phyloP scores from a whole-genome alignment of 1,140 invertebrate species.

The Panagrolaimus sp. region DNA sequence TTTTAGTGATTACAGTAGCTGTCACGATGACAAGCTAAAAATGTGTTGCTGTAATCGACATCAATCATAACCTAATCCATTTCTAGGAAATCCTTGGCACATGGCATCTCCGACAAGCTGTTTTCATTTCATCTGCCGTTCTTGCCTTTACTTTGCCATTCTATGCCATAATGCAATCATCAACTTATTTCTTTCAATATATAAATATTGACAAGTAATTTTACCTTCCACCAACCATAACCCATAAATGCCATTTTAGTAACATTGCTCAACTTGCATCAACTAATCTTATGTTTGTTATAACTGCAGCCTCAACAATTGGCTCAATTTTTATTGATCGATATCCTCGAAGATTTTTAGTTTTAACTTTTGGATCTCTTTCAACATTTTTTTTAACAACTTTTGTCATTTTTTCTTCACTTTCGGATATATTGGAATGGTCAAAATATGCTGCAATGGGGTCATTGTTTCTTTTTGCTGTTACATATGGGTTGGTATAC shows the following conservation, averaged over 20 bases:
- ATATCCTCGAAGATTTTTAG: conserved; percentile 38
- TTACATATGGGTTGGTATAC: conserved; percentile 37
- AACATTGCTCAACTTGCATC: conserved; percentile 41
- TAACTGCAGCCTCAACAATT: conserved; percentile 41
- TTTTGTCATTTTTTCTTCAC: conserved; percentile 31
- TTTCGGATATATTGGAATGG: conserved; percentile 27
- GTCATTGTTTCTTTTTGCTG: conserved; percentile 37
- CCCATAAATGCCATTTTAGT: conserved; percentile 25
- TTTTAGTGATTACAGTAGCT: background rate
- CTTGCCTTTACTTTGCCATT: conserved; percentile 44
- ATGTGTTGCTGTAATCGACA: background rate
- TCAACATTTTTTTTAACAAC: conserved; percentile 31
- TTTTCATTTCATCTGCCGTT: conserved; percentile 38
- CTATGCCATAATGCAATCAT: conserved; percentile 48
- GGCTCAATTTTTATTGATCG: conserved; percentile 47
- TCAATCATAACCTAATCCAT: background rate
- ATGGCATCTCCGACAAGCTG: conserved; percentile 46
- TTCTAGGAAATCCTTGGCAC: conserved; percentile 36
- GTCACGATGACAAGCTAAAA: background rate
- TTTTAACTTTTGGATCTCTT: conserved; percentile 29
- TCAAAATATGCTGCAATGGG: conserved; percentile 40
- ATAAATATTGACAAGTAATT: conserved; percentile 27
- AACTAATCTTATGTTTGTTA: conserved; percentile 37
- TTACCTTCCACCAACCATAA: background rate
- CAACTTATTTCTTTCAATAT: conserved; percentile 41